phyloP scores from a whole-genome alignment of 2,888 invertebrate genomes.

The Lordiphosa fenestrarum region DNA sequence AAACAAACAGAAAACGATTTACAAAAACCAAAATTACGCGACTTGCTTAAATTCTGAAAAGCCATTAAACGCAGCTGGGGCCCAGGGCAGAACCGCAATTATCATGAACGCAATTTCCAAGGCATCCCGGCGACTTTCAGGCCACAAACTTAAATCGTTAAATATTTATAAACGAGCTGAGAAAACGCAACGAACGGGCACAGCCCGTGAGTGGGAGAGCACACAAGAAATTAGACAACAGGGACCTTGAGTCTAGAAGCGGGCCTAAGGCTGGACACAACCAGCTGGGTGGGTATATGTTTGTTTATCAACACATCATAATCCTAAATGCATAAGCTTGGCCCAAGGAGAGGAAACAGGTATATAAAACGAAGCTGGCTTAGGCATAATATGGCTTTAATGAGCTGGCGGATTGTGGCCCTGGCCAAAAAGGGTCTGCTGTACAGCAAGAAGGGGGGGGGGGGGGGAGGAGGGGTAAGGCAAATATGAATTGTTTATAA shows the following conservation, averaged over 20 bases:
- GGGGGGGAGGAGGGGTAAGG: too few relatives aligned
- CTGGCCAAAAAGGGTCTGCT: constrained; percentile 14
- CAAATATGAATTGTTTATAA: too few relatives aligned
- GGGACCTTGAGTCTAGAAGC: constrained; percentile 22
- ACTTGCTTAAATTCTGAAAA: constrained; percentile 73
- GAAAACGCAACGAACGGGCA: constrained; percentile 13
- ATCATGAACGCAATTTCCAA: constrained; percentile 67
- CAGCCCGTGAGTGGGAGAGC: constrained; percentile 3
- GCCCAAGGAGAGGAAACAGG: neutral
- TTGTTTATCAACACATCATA: constrained; percentile 68
- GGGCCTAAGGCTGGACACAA: constrained; percentile 38
- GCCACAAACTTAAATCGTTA: constrained; percentile 59
- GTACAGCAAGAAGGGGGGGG: too few relatives aligned
- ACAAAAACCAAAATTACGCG: constrained; percentile 55
- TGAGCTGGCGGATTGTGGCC: constrained; percentile 42
- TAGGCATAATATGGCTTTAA: constrained; percentile 61
- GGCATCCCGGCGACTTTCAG: constrained; percentile 3
- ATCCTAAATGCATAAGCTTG: constrained; percentile 40
- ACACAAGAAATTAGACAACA: constrained; percentile 37
- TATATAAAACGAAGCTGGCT: constrained; percentile 31
- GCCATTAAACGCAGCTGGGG: constrained; percentile 72
- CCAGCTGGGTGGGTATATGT: constrained; percentile 10
- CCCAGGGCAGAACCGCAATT: constrained; percentile 55
- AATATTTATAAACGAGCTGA: constrained; percentile 68
- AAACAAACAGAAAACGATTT: constrained; percentile 39